These are phyloP conservation scores for Myrmecobius fasciatus DNA, from an alignment of 2,113 vertebrate species.

Conservation along the genomic window DNA sequence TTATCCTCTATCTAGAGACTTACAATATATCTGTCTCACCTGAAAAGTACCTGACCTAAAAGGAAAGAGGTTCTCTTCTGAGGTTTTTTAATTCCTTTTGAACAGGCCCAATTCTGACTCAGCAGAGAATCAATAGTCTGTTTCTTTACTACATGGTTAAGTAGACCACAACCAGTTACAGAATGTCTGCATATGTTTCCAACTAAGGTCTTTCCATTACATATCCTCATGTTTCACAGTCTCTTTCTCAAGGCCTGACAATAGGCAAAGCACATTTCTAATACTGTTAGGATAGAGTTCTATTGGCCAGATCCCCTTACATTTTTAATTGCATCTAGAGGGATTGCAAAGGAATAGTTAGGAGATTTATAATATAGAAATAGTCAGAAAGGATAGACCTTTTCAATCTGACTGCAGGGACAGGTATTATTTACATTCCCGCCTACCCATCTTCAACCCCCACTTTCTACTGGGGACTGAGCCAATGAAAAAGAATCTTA, in stretches of 20 bases:
- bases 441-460: neutral
- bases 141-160: neutral
- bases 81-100: neutral
- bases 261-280: neutral
- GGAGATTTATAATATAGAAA: neutral
- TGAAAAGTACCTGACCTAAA: no score
- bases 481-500: neutral
- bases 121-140: neutral
- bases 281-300: neutral
- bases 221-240: neutral
- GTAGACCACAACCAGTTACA: neutral
- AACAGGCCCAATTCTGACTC: neutral
- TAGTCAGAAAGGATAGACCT: neutral
- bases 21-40: neutral
- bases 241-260: neutral
- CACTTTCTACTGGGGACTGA: neutral
- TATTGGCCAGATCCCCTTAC: neutral
- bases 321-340: neutral
- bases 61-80: neutral
- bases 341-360: neutral
- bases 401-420: neutral
- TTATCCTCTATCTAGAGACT: neutral
- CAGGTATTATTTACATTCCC: no score
- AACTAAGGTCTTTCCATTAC: neutral
- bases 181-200: neutral